Percentiles rank a stretch among this genome's conserved stretches.
phyloP scores from a whole-genome alignment of 2,113 vertebrate genomes.

The pig (Sus scrofa) region T2T-Sscrofa CM000812.6:132159501-132160000 shows the following conservation, averaged over 20 bases:
- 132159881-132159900: neutral
- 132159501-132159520: neutral
- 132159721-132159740: conserved; percentile 14
- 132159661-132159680: neutral
- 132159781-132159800: neutral
- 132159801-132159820: neutral
- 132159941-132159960: neutral
- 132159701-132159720: neutral
- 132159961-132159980: neutral
- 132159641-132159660: neutral
- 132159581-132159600: neutral
- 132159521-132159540: neutral
- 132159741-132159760: neutral
- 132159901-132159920: neutral
- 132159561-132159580: neutral
- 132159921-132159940: neutral
- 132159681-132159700: conserved; percentile 26
- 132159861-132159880: neutral
- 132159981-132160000: neutral
- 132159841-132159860: neutral
- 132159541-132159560: neutral
- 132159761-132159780: neutral
- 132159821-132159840: conserved; percentile 25
- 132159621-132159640: neutral
- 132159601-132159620: neutral